A percentile compares a stretch with the other conserved stretches of the same genome.
Conservation (phyloP, 2,113 vertebrate species). For the Oceanodroma tethys region DNA sequence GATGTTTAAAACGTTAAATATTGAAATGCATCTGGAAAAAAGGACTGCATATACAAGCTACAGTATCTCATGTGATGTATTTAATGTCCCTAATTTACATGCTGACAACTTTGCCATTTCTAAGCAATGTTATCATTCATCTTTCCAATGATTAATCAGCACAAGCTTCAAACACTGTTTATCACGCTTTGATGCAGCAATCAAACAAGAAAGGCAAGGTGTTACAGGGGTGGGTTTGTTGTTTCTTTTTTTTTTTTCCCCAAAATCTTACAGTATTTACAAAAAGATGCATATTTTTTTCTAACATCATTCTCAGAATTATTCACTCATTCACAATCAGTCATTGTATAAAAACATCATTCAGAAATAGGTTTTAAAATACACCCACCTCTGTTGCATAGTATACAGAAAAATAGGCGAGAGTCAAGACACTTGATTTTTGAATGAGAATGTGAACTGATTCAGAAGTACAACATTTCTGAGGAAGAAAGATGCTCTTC, state of each 20-base stretch:
- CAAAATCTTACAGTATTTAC: slow-evolving; percentile 52
- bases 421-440: slow-evolving; percentile 7
- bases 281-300: slow-evolving; percentile 15
- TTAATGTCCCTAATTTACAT: not conserved
- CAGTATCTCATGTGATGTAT: not conserved
- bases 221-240: not conserved
- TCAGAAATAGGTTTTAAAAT: slow-evolving; percentile 25
- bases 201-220: slow-evolving; percentile 8
- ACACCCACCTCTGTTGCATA: slow-evolving; percentile 2
- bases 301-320: slow-evolving; percentile 12
- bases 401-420: not conserved
- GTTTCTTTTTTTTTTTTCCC: not conserved
- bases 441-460: not conserved
- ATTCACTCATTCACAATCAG: slow-evolving; percentile 28
- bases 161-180: slow-evolving; percentile 57
- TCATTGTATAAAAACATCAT: not conserved
- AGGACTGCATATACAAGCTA: not conserved
- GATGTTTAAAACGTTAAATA: not conserved
- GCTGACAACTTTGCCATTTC: slow-evolving; percentile 19
- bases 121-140: slow-evolving; percentile 54
- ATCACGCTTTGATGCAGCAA: slow-evolving; percentile 19
- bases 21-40: not conserved
- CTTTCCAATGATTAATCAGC: slow-evolving; percentile 46
- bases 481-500: not conserved
- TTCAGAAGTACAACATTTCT: not conserved